Conservation (phyloP, 2,888 invertebrate species). For the Sicus ferrugineus region DNA sequence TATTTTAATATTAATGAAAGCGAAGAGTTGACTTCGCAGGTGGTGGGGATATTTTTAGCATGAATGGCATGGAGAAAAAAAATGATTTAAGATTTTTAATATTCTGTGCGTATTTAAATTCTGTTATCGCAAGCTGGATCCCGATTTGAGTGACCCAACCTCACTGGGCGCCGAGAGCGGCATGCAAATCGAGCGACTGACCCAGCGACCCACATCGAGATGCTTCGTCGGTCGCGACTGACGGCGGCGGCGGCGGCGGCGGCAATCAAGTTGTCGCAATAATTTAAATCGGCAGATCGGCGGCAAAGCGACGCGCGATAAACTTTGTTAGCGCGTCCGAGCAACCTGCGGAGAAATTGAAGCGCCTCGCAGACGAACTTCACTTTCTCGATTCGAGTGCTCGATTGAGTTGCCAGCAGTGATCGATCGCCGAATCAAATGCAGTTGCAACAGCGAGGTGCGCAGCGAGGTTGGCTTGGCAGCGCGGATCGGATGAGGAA, state of each 20-base stretch:
- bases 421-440: background rate
- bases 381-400: no score
- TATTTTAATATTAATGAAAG: no score
- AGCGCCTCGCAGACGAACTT: background rate
- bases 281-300: background rate
- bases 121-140: no score
- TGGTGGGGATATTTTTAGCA: no score
- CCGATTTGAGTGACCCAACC: no score
- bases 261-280: conserved; percentile 26
- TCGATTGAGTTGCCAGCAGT: background rate
- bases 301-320: background rate
- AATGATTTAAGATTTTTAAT: no score
- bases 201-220: background rate
- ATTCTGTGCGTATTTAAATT: no score
- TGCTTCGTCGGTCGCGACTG: background rate
- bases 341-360: no score
- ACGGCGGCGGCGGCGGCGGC: background rate
- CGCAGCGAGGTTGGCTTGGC: background rate
- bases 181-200: background rate
- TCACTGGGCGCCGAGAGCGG: background rate
- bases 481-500: conserved; percentile 6
- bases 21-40: no score
- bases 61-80: no score
- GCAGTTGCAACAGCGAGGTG: no score
- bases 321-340: no score